phyloP scores from a whole-genome alignment of 2,797 vertebrate species.

The Okamejei kenojei region DNA sequence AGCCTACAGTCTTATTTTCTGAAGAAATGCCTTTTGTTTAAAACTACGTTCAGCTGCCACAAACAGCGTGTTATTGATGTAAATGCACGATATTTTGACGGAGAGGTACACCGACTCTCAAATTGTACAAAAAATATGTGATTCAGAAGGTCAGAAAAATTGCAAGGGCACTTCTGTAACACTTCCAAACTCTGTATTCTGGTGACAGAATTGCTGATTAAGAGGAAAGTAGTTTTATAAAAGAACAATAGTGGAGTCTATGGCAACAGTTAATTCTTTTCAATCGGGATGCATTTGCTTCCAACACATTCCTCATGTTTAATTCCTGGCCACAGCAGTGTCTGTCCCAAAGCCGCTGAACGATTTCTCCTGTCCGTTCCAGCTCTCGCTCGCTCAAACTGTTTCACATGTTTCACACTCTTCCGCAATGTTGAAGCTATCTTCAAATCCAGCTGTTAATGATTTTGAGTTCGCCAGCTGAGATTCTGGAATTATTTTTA shows the following conservation, averaged over 20 bases:
- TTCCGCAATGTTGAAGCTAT: not conserved
- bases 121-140: not conserved
- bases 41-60: not conserved
- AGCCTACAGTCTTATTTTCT: not conserved
- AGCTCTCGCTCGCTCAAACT: not conserved
- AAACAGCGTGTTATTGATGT: not conserved
- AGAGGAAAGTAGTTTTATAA: not conserved
- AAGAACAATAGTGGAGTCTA: not conserved
- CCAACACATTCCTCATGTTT: not conserved
- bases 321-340: not conserved
- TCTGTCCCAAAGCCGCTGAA: not conserved
- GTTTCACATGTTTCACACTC: not conserved
- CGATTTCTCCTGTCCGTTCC: not conserved
- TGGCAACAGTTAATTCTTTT: not conserved
- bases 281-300: not conserved
- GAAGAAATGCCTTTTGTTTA: not conserved
- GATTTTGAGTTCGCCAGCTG: not conserved
- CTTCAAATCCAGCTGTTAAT: not conserved
- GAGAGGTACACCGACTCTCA: not conserved
- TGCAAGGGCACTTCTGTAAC: not conserved
- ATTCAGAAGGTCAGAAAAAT: not conserved
- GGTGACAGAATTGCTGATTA: not conserved
- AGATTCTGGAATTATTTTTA: not conserved
- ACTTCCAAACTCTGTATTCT: not conserved
- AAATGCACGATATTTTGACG: not conserved